phyloP scores from a whole-genome alignment of 2,797 vertebrate genomes.

The Melanotaenia maccullochi region DNA sequence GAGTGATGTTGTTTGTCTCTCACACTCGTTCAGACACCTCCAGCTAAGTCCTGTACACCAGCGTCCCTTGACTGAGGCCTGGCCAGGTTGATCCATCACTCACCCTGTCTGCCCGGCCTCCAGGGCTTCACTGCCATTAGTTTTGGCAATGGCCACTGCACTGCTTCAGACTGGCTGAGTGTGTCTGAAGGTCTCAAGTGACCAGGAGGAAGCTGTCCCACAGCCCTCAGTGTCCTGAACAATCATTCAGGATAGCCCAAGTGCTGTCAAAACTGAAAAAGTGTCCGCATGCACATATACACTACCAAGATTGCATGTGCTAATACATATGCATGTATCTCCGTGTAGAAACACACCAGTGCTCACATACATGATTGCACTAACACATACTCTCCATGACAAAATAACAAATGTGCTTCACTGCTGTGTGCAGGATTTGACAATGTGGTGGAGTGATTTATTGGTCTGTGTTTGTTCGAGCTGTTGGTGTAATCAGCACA shows the following conservation, averaged over 20 bases:
- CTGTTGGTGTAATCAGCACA: slow-evolving; percentile 77
- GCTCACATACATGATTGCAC: slow-evolving; percentile 45
- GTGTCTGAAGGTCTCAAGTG: slow-evolving; percentile 50
- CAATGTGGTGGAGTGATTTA: slow-evolving; percentile 80
- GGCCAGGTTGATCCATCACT: slow-evolving; percentile 61
- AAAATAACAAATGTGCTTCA: slow-evolving; percentile 79
- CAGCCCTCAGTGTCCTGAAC: slow-evolving; percentile 54
- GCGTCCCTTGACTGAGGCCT: slow-evolving; percentile 53
- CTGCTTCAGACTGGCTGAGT: slow-evolving; percentile 62
- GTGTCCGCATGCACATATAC: slow-evolving; percentile 22
- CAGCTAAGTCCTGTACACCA: slow-evolving; percentile 47
- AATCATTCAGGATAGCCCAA: slow-evolving; percentile 56
- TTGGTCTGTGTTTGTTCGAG: slow-evolving; percentile 71
- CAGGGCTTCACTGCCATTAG: slow-evolving; percentile 65
- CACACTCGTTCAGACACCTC: slow-evolving; percentile 46
- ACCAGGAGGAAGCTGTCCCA: slow-evolving; percentile 50
- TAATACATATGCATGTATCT: slow-evolving; percentile 58
- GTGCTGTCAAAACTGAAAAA: slow-evolving; percentile 32
- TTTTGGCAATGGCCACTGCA: slow-evolving; percentile 61
- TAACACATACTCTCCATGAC: slow-evolving; percentile 51
- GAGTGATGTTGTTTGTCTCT: slow-evolving; percentile 58
- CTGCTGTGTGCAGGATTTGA: slow-evolving; percentile 73
- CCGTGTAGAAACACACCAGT: slow-evolving; percentile 27
- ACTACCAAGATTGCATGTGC: slow-evolving; percentile 11
- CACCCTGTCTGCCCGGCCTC: slow-evolving; percentile 57